Evolutionary conservation across 2,113 vertebrate genomes (phyloP).

Genomic region (Elanus axillaris): DNA sequence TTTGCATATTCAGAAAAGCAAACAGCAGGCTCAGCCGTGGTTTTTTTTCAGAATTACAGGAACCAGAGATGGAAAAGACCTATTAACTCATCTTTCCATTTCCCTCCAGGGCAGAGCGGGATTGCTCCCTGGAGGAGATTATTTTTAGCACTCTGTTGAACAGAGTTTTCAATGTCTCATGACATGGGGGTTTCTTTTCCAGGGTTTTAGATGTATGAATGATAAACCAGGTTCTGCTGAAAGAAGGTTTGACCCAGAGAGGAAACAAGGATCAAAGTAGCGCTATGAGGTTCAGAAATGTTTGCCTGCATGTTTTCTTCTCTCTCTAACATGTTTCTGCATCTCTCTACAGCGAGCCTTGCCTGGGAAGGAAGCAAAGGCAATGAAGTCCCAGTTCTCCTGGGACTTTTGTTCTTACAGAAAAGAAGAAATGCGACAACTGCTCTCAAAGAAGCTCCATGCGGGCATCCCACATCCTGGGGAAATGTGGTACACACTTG

Average conservation of each 20-base stretch:
- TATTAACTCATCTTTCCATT: background rate
- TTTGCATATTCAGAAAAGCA: background rate
- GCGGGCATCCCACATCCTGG: fast-evolving
- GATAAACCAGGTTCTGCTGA: background rate
- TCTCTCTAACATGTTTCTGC: background rate
- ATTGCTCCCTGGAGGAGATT: background rate
- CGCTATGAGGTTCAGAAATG: background rate
- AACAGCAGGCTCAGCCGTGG: background rate
- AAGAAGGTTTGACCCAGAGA: background rate
- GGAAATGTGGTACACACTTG: background rate
- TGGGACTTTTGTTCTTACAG: background rate
- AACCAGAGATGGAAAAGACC: background rate
- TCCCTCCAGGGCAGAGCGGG: background rate
- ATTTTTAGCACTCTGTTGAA: background rate
- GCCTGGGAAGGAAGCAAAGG: background rate
- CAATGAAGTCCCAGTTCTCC: background rate
- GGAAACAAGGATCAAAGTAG: background rate
- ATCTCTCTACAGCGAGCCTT: background rate
- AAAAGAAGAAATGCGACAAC: background rate
- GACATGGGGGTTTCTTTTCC: background rate
- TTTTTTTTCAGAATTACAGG: background rate
- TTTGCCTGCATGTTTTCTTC: background rate
- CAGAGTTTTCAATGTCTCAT: background rate
- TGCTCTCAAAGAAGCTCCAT: background rate
- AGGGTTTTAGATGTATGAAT: background rate